Conservation (phyloP, 2,113 vertebrate species). For the Heptranchias perlo region DNA sequence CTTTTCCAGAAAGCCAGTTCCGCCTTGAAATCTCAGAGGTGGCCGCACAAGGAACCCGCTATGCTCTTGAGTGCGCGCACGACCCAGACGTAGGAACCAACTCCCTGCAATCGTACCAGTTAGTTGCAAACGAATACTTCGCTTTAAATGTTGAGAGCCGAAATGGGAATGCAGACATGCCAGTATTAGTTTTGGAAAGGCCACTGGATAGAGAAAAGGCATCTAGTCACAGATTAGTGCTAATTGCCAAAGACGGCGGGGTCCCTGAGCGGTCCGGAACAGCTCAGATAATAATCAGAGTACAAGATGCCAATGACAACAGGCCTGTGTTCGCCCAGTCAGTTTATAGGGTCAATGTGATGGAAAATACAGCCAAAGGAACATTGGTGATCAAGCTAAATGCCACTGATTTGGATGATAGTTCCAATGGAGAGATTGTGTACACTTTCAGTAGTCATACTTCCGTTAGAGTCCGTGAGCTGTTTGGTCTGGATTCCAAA, state of each 20-base stretch:
- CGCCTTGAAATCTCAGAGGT: constrained; percentile 70
- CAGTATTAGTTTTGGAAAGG: constrained; percentile 49
- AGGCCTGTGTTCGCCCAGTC: background rate
- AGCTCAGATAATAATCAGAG: constrained; percentile 47
- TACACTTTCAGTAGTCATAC: background rate
- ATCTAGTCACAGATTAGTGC: constrained; percentile 44
- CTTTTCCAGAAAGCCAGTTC: constrained; percentile 53
- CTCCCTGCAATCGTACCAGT: constrained; percentile 64
- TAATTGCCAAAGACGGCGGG: constrained; percentile 52
- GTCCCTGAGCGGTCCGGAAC: constrained; percentile 48
- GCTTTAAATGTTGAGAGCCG: constrained; percentile 43
- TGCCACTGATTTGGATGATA: background rate
- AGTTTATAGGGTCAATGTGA: background rate
- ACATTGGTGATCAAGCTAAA: background rate
- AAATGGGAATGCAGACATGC: constrained; percentile 45
- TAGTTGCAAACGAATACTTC: constrained; percentile 54
- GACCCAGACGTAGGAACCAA: constrained; percentile 63
- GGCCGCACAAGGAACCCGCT: constrained; percentile 59
- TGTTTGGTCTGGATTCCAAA: background rate
- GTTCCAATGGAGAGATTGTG: background rate
- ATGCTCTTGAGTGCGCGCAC: constrained; percentile 66
- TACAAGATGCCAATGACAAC: constrained; percentile 41
- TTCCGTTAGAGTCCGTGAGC: background rate
- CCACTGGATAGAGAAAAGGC: constrained; percentile 52
- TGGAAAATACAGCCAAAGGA: background rate